These are phyloP conservation scores for Porites lutea DNA, from an alignment of 64 coral and sea anemone species.

Conservation along the genomic window DNA sequence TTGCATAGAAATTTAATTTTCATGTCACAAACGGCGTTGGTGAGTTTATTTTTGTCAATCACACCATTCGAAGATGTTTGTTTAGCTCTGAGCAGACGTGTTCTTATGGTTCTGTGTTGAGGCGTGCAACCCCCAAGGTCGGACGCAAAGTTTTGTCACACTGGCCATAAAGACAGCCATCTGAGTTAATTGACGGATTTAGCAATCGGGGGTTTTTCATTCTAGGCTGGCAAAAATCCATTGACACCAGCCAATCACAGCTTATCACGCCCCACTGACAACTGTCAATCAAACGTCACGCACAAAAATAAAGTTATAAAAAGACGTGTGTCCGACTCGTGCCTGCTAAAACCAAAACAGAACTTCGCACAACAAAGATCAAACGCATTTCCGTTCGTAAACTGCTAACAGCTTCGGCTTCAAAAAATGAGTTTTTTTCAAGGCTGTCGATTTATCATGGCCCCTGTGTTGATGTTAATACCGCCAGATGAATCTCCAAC, in stretches of 20 bases:
- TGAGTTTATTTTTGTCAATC: not conserved
- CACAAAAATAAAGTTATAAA: not conserved
- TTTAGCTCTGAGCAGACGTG: not conserved
- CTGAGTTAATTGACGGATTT: conserved; percentile 45
- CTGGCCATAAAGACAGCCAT: not conserved
- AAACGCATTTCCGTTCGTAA: too few relatives aligned
- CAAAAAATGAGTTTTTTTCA: conserved; percentile 12
- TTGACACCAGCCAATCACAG: conserved; percentile 1
- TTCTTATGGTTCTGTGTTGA: not conserved
- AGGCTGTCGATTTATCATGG: not conserved
- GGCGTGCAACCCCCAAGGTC: conserved; percentile 2
- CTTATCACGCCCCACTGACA: not conserved
- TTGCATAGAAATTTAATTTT: not conserved
- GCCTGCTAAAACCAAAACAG: not conserved
- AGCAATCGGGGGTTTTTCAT: not conserved
- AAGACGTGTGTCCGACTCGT: conserved; percentile 15
- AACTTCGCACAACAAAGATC: not conserved
- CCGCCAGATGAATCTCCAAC: conserved; percentile 6
- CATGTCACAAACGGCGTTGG: not conserved
- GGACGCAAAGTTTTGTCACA: not conserved
- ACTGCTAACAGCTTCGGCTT: not conserved
- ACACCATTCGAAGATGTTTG: not conserved
- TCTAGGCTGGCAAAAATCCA: not conserved
- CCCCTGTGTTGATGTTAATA: not conserved
- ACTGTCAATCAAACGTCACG: conserved; percentile 4